Percentiles rank a stretch among this genome's conserved stretches.
Conservation (phyloP, 2,113 vertebrate species). For the Platichthys stellatus region DNA sequence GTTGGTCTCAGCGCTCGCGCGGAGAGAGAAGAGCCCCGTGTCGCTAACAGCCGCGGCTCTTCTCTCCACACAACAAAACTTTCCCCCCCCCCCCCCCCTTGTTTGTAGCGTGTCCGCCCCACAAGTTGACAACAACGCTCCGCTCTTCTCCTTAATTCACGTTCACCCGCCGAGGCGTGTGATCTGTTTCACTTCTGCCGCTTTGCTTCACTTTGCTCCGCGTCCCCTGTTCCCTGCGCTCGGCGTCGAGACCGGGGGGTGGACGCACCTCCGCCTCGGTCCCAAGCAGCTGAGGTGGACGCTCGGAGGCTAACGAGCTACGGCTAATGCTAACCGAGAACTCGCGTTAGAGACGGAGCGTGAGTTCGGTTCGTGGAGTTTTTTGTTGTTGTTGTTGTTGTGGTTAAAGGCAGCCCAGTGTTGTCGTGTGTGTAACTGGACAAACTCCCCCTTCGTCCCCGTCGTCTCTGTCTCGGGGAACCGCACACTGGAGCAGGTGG, state of each 20-base stretch:
- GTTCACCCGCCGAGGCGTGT: neutral
- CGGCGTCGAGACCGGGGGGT: slow-evolving; percentile 37
- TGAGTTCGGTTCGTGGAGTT: neutral
- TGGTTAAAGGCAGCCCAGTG: neutral
- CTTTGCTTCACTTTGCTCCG: neutral
- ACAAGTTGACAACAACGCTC: slow-evolving; percentile 41
- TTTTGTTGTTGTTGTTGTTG: neutral
- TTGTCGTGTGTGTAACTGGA: neutral
- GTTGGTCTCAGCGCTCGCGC: too few species aligned
- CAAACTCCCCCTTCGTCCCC: neutral
- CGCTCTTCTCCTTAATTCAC: slow-evolving; percentile 12
- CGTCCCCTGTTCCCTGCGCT: slow-evolving; percentile 40
- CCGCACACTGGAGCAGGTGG: slow-evolving; percentile 42
- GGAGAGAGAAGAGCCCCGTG: neutral
- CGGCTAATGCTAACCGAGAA: slow-evolving; percentile 65
- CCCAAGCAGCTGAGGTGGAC: slow-evolving; percentile 29
- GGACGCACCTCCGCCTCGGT: slow-evolving; percentile 46
- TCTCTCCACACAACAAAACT: slow-evolving; percentile 54
- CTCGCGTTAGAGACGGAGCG: neutral
- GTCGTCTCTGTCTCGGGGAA: neutral
- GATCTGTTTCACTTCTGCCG: neutral
- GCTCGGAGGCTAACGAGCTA: slow-evolving; percentile 33
- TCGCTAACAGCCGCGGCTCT: slow-evolving; percentile 4
- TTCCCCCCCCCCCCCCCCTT: slow-evolving; percentile 37
- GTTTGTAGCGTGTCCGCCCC: slow-evolving; percentile 43